Conservation (phyloP, 2,113 vertebrate species). For the Drymodes brunneopygia region DNA sequence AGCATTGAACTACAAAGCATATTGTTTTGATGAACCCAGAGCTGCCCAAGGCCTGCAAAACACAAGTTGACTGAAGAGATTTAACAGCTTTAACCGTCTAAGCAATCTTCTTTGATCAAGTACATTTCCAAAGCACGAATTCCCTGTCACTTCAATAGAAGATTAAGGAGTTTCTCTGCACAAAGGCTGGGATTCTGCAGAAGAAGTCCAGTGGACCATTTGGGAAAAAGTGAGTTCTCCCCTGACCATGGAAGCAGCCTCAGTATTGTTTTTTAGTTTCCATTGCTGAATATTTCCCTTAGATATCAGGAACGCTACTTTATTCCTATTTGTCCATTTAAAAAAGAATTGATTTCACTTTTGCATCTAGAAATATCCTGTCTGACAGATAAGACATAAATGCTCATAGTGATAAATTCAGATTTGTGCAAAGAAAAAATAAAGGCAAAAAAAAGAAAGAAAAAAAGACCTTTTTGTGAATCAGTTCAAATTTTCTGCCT, state of each 20-base stretch:
- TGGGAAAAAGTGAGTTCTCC: not conserved
- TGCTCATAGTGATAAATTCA: not conserved
- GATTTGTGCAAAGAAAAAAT: not conserved
- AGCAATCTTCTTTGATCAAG: not conserved
- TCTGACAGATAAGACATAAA: not conserved
- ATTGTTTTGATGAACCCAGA: not conserved
- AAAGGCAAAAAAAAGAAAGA: fast-evolving
- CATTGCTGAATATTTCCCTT: not conserved
- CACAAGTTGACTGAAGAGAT: not conserved
- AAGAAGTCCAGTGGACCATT: not conserved
- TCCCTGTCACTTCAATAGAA: not conserved
- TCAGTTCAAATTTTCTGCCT: not conserved
- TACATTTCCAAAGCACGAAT: not conserved
- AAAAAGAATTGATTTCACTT: not conserved
- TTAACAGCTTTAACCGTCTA: not conserved
- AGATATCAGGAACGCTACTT: not conserved
- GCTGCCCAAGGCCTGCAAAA: not conserved
- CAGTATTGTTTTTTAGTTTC: not conserved
- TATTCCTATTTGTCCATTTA: not conserved
- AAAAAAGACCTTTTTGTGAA: not conserved
- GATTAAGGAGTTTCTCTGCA: not conserved
- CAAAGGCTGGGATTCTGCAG: not conserved
- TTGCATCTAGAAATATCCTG: not conserved
- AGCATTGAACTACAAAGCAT: not conserved
- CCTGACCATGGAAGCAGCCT: not conserved